Evolutionary conservation across 2,888 invertebrate species (phyloP).

Genomic region (Cryptocheilus praepositus): DNA sequence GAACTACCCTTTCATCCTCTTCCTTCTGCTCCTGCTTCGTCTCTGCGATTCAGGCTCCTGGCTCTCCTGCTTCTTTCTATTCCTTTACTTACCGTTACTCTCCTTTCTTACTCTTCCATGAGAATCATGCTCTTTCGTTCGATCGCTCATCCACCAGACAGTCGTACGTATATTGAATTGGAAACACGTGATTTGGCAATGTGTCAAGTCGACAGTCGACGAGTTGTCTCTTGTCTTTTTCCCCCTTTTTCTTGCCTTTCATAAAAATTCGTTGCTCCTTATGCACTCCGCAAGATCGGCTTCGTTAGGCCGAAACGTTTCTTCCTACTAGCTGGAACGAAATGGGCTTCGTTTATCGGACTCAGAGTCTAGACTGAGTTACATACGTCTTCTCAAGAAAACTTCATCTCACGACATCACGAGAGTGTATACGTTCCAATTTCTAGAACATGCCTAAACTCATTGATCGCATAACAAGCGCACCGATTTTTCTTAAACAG

Average conservation of each 20-base stretch:
- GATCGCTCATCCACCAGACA: slow-evolving; percentile 49
- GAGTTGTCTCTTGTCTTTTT: slow-evolving; percentile 36
- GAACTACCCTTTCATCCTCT: slow-evolving; percentile 22
- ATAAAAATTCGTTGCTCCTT: background rate
- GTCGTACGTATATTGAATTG: slow-evolving; percentile 65
- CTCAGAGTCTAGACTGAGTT: slow-evolving; percentile 17
- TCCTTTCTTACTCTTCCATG: slow-evolving; percentile 41
- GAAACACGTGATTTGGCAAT: slow-evolving; percentile 68
- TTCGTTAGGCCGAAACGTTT: background rate
- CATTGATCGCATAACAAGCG: too few species aligned
- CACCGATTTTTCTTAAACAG: background rate
- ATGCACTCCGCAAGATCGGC: background rate
- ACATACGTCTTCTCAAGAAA: background rate
- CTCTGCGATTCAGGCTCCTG: background rate
- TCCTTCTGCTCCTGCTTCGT: slow-evolving; percentile 3
- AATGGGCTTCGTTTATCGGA: background rate
- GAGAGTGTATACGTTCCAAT: too few species aligned
- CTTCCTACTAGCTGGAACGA: background rate
- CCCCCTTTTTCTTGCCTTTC: background rate
- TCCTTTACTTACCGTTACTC: slow-evolving; percentile 6
- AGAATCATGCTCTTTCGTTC: slow-evolving; percentile 69
- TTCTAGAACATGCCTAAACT: too few species aligned
- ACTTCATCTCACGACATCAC: background rate
- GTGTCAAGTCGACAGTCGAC: slow-evolving; percentile 69
- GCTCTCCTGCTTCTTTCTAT: background rate